phyloP scores from a whole-genome alignment of 2,797 vertebrate genomes.

The Oreochromis mossambicus region DNA sequence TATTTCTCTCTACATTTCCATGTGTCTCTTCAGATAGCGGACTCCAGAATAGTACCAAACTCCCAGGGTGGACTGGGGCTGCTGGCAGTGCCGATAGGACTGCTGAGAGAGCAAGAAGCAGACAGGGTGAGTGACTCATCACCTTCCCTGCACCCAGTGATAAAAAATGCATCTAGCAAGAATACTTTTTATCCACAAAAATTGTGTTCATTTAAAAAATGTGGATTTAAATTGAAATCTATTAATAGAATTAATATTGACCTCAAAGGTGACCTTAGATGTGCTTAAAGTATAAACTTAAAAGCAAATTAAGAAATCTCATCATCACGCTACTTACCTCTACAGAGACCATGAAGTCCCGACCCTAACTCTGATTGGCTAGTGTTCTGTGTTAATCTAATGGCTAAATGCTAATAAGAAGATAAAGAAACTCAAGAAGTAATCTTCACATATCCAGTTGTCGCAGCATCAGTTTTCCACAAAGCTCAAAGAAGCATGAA shows the following conservation, averaged over 20 bases:
- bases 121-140: conserved; percentile 73
- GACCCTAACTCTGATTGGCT: background rate
- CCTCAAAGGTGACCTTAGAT: background rate
- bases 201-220: background rate
- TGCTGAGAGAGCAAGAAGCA: conserved; percentile 82
- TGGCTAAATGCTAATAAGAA: background rate
- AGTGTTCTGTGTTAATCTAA: background rate
- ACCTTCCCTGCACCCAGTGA: background rate
- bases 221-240: background rate
- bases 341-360: background rate
- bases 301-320: background rate
- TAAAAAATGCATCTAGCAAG: background rate
- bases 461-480: background rate
- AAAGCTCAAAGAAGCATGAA: background rate
- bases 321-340: background rate
- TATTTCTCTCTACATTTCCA: background rate
- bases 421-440: background rate
- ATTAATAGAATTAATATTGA: background rate
- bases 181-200: background rate
- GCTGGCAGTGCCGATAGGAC: conserved; percentile 80
- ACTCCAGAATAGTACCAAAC: conserved; percentile 54
- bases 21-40: conserved; percentile 39
- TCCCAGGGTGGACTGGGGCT: conserved; percentile 71
- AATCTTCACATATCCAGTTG: background rate
- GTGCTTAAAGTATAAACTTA: background rate